Evolutionary conservation across 2,888 invertebrate genomes (phyloP), one percentile per base, ranked within the genome.

Genomic region (Dicranocentrus wangi): DNA sequence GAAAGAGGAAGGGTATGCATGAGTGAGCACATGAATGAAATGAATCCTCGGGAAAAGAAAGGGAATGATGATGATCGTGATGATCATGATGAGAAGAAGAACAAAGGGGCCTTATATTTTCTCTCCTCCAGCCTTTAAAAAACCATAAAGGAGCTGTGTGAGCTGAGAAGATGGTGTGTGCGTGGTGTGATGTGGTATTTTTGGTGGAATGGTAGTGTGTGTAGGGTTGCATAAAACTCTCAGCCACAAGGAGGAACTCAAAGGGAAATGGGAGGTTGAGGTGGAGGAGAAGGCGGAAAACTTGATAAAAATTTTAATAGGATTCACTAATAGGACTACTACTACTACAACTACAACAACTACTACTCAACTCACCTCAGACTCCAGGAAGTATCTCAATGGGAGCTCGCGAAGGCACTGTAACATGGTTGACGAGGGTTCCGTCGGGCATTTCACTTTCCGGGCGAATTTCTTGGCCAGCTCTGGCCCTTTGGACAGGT

Each of bases 331-430:
- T n/a, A n/a, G n/a, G n/a, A n/a, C n/a, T n/a, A n/a, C n/a, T n/a
- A n/a, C n/a, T n/a, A n/a, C n/a, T n/a, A n/a, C n/a, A n/a, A n/a
- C n/a, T n/a, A n/a, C n/a, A n/a, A n/a, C n/a, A n/a, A n/a, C n/a
- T n/a, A n/a, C n/a, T n/a, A n/a, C n/a, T n/a, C n/a, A n/a, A n/a
- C n/a, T n/a, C n/a, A 82, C 82, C 25, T 81, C 84, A 43, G 85
- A 85, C 21, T 73, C 66, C 70, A 87, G 83, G 58, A 87, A 83
- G 28, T 86, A 85, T 47, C 86, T 85, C 85, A 95, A 90, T 25
- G 95, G 93, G 87, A 93, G 92, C 87, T 95, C 94, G 81, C 95
- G 92, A 87, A 96, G 91, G 90, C 96, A 96, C 88, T 94, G 93
- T 87, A 96, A 92, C 86, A 96, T 90, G 86, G 90, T 89, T 65